Conservation (phyloP, 2,888 invertebrate species). For the Actias luna region DNA sequence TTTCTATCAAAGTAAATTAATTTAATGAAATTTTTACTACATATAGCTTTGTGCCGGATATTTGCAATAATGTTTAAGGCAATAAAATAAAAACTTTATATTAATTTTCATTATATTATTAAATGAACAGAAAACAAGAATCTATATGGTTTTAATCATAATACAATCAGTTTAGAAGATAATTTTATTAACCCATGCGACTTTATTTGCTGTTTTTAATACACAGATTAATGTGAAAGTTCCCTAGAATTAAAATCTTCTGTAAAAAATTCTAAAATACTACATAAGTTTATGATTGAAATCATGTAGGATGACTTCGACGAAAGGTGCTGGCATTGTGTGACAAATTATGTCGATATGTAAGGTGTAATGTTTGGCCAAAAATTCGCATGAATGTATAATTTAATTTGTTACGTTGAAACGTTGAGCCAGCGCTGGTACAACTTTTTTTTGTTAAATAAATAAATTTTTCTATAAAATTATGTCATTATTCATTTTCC, state of each 20-base stretch:
- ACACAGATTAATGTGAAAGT: neutral
- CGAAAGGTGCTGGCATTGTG: constrained; percentile 64
- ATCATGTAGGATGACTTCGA: constrained; percentile 43
- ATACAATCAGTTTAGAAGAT: neutral
- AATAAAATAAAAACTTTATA: neutral
- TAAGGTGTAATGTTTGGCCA: constrained; percentile 74
- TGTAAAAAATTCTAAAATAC: neutral
- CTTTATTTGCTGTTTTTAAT: neutral
- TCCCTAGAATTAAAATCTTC: neutral
- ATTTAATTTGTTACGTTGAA: constrained; percentile 73
- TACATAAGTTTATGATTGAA: constrained; percentile 9
- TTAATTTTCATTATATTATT: neutral
- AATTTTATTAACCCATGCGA: neutral
- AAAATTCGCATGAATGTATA: constrained; percentile 76
- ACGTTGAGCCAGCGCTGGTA: constrained; percentile 75
- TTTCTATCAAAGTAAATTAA: constrained; percentile 52
- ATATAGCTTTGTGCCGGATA: constrained; percentile 12
- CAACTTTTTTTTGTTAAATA: constrained; percentile 77
- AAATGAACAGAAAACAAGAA: neutral
- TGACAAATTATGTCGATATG: constrained; percentile 63
- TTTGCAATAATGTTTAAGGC: neutral
- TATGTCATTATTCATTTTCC: constrained; percentile 68
- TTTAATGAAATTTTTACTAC: constrained; percentile 41
- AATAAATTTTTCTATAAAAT: constrained; percentile 75
- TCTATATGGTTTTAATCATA: constrained; percentile 6